Base-by-base conservation (phyloP, 2,888 invertebrate genomes). In the Oasisia sp. region DNA sequence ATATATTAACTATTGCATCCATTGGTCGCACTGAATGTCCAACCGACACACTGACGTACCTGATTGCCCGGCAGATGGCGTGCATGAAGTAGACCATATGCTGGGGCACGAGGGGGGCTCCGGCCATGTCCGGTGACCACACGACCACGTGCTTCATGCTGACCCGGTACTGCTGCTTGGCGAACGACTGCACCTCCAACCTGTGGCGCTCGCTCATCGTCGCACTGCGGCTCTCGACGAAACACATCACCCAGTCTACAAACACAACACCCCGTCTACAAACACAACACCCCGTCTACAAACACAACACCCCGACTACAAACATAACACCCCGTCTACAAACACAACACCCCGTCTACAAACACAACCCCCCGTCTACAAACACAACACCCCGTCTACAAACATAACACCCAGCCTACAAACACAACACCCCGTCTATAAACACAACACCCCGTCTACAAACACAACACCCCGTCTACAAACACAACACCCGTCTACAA, bases 131-230 rank as follows among this genome's bases (percentile, higher is more conserved):
- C 1, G 74, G 19, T 74, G 74, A 74, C 74, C 74, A 74, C n/a
- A 74, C n/a, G 74, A 74, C 74, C 19, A 74, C 4, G 74, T 74
- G 74, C 74, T 74, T 74, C 74, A 27, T 74, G 74, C 74, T 74
- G 74, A 74, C 74, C 74, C 27, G 74, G 27, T 74, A 74, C 74
- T 74, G 74, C 74, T 74, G 74, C 74, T 74, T 74, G 74, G 74
- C 74, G 74, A 74, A 74, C 74, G 74, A 74, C 74, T 74, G 74
- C 74, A 74, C 74, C 74, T 74, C 74, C n/a, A 27, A 3, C n/a
- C 0, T 74, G 74, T 74, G 74, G 7, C 74, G 74, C 27, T 74
- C 74, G 27, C 74, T 74, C 74, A 74, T 74, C 27, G 74, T 74
- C 74, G 5, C 74, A n/a, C 7, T 19, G n/a, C 74, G 74, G n/a